Base-by-base conservation (phyloP, 1,140 invertebrate genomes). In the Papilio helenus region DNA sequence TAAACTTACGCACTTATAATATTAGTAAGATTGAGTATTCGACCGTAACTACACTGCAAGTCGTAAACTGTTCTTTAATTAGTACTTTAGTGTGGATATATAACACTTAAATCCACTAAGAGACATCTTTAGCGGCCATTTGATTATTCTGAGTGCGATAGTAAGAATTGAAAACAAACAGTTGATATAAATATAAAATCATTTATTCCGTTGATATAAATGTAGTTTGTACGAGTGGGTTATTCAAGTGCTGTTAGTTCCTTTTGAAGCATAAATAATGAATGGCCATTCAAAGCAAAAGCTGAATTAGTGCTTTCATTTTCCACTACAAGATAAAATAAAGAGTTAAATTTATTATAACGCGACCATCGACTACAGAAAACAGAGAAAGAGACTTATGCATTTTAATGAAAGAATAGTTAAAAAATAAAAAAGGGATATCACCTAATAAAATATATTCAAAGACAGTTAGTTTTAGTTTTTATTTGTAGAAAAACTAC, bases 281-380 rank as follows among this genome's bases (percentile, higher is more conserved):
- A 68, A 68, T 29, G 26, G 3, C 26, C 61, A 68, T 68, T 68
- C 61, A 68, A 68, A 29, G 61, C 23, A 68, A 68, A 29, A 29
- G 34, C 61, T 68, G 61, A 34, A 68, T 68, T 68, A 68, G 61
- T 68, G 26, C 61, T 68, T 68, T 68, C 61, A 68, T 68, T 68
- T 68, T 18, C 61, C 61, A 16, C 26, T 68, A 4, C 61, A 68
- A 68, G 12, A 7, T 68, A 68, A 68, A 68, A 68, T 68, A 68
- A 29, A 26, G 61, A 68, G 26, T 68, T 26, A 68, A 29, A 68
- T 68, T 68, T 68, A 68, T 68, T 5, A 68, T 34, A 14, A 29
- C 10, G 61, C 26, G 10, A 29, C 23, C 26, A 68, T 9, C 5
- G 2, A 55, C 51, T 55, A 20, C 51, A 55, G 18, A n/a, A 55